These are phyloP conservation scores for Eutrigla gurnardus DNA, from an alignment of 2,797 vertebrate genomes.

Conservation along the genomic window DNA sequence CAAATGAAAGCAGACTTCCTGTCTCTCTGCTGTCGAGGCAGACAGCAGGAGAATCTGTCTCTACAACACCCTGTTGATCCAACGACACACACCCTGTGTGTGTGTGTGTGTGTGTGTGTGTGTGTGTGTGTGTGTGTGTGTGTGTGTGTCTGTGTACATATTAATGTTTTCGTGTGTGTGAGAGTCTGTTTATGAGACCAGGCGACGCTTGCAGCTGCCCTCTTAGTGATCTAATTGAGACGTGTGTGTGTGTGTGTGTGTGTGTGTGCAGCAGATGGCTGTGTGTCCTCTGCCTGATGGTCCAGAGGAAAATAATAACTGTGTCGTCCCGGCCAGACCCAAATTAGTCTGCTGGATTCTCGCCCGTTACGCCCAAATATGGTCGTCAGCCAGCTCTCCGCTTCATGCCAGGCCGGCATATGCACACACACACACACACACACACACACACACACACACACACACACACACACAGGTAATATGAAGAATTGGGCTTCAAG, in stretches of 20 bases:
- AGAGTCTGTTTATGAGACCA: conserved; percentile 39
- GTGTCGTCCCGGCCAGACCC: conserved; percentile 91
- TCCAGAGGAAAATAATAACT: conserved; percentile 98
- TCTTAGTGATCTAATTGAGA: conserved; percentile 95
- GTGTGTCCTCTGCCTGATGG: conserved; percentile 97
- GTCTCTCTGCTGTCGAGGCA: background rate
- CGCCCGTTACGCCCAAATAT: conserved; percentile 86
- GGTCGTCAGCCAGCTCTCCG: conserved; percentile 80
- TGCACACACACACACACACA: conserved; percentile 73
- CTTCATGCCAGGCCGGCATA: conserved; percentile 94
- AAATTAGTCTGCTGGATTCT: conserved; percentile 90
- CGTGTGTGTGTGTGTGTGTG: conserved; percentile 84
- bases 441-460: conserved; percentile 47
- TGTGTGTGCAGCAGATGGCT: conserved; percentile 97
- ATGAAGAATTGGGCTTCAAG: conserved; percentile 3
- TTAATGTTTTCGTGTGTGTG: conserved; percentile 24
- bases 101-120: conserved; percentile 19
- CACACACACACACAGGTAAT: conserved; percentile 26
- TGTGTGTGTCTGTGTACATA: conserved; percentile 15
- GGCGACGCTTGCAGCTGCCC: conserved; percentile 89
- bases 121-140: conserved; percentile 22
- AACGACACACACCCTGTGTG: conserved; percentile 31
- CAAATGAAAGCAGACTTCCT: background rate
- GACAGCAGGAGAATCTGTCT: conserved; percentile 33
- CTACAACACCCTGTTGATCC: conserved; percentile 46